A percentile compares a stretch with the other conserved stretches of the same genome.
Evolutionary conservation across 35 echinoderm and acorn worm species (phyloP).

Genomic region (Amphiura filiformis): DNA sequence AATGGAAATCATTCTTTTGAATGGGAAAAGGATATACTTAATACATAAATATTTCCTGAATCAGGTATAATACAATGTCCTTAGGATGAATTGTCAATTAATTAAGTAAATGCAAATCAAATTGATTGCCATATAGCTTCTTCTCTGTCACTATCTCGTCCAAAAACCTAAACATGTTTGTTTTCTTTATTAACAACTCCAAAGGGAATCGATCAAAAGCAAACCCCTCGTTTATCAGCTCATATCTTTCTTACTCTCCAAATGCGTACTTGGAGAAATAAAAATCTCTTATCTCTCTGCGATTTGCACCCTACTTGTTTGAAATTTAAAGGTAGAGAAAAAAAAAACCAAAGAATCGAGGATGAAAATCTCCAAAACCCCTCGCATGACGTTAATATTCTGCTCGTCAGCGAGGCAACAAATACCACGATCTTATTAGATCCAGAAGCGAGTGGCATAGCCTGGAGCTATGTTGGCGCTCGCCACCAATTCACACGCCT

Average conservation of each 20-base stretch:
- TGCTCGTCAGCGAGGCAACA: slow-evolving; percentile 1
- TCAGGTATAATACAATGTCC: neutral
- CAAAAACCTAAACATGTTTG: no score
- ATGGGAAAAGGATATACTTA: neutral
- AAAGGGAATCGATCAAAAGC: no score
- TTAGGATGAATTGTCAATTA: no score
- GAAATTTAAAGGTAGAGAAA: neutral
- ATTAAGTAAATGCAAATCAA: no score
- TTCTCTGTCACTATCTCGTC: no score
- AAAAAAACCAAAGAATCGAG: neutral
- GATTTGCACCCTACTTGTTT: neutral
- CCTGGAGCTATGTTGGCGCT: neutral
- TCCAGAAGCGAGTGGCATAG: neutral
- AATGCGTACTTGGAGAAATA: no score
- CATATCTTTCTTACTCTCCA: no score
- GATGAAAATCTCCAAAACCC: neutral
- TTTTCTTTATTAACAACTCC: no score
- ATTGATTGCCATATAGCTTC: no score
- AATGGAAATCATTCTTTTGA: neutral
- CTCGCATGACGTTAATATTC: slow-evolving; percentile 3
- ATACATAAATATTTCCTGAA: neutral
- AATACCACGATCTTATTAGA: slow-evolving; percentile 9
- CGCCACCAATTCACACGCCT: slow-evolving; percentile 6
- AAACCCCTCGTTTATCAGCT: no score
- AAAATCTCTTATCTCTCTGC: no score